Conservation (phyloP, 2,797 vertebrate species). For the Gambusia yucatana region DNA sequence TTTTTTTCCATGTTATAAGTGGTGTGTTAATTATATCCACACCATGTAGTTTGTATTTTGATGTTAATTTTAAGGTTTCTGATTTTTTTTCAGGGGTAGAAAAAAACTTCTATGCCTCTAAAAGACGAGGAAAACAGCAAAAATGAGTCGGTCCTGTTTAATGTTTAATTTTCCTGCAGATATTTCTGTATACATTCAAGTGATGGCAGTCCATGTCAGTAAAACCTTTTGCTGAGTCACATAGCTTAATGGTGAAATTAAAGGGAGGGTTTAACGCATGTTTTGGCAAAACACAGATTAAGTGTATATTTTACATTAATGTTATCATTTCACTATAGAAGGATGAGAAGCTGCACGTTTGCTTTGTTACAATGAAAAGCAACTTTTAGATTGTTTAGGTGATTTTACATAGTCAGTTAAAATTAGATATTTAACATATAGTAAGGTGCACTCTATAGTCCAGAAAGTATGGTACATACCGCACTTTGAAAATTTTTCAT, state of each 20-base stretch:
- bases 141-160: neutral
- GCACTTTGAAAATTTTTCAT: neutral
- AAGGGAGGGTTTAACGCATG: constrained; percentile 17
- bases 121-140: neutral
- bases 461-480: neutral
- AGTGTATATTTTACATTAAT: constrained; percentile 8
- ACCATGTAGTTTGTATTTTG: neutral
- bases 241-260: constrained; percentile 23
- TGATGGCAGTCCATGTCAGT: neutral
- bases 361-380: constrained; percentile 30
- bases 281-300: constrained; percentile 10
- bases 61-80: neutral
- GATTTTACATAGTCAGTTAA: neutral
- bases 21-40: neutral
- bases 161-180: neutral
- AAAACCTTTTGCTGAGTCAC: constrained; percentile 6
- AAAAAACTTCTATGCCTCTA: neutral
- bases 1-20: too few relatives aligned
- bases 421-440: neutral
- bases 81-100: neutral
- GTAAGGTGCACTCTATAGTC: too few relatives aligned
- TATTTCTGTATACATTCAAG: neutral
- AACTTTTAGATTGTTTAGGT: constrained; percentile 4
- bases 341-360: constrained; percentile 34
- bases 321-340: constrained; percentile 1